Base-by-base conservation (phyloP, 2,797 vertebrate species). In the Takifugu ocellatus region DNA sequence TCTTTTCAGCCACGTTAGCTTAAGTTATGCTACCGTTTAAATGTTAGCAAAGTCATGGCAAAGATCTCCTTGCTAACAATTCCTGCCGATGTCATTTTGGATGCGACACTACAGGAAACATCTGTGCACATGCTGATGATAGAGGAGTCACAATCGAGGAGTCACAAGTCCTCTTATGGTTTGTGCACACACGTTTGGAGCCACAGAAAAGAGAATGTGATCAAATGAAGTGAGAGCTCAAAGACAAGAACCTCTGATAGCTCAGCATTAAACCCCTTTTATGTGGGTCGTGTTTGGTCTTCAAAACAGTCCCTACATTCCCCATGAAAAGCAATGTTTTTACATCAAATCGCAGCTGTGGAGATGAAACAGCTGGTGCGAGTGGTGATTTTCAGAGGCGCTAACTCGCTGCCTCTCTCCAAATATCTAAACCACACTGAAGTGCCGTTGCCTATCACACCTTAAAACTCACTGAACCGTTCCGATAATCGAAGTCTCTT, bases 381-480 rank as follows among this genome's bases (percentile, higher is more conserved):
- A 69, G 62, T 54, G 63, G 77, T 84, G 5, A 82, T 77, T 77
- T 82, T 77, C 65, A 47, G 74, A 79, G 78, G 66, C 63, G 71
- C 70, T 61, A 75, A 78, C 76, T 74, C 73, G 48, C 63, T 56
- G 67, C 59, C 59, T 70, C 63, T 68, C 74, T 83, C 68, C 61
- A 73, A 72, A 77, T 66, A 72, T 65, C 68, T 78, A 61, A 84
- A 81, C 66, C 62, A 75, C 68, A 82, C 77, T 86, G 74, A 85
- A 83, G 80, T 78, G 82, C 84, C 81, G 78, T 81, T 75, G 80
- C 76, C 82, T 83, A 88, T 87, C 84, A 84, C 63, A 63, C 72
- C 76, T 76, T 69, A 74, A 70, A 79, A 78, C 70, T 70, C 72
- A 29, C 63, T 73, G 77, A 79, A 79, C 76, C 71, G 75, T 82